Conservation (phyloP, 2,797 vertebrate species). For the Eremophila alpestris region DNA sequence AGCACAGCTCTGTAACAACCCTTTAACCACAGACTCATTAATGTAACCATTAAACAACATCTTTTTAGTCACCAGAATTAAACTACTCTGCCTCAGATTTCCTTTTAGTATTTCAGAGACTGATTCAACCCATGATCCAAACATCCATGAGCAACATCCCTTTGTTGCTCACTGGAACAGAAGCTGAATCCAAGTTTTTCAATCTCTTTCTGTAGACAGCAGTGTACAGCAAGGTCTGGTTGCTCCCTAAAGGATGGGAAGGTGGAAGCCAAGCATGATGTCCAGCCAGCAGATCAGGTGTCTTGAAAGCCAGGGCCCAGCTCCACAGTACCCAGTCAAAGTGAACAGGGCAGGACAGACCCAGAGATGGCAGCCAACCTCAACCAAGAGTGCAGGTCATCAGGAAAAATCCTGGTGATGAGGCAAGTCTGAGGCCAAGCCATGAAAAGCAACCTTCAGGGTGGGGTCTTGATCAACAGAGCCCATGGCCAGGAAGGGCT, state of each 20-base stretch:
- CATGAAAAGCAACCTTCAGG: neutral
- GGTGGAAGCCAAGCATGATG: neutral
- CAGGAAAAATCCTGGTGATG: neutral
- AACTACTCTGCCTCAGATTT: neutral
- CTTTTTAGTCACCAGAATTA: neutral
- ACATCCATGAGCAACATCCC: neutral
- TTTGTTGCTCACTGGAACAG: neutral
- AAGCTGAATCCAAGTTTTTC: neutral
- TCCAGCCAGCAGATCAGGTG: neutral
- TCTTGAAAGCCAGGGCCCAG: neutral
- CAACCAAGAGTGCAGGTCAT: neutral
- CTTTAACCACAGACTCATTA: neutral
- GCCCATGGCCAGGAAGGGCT: neutral
- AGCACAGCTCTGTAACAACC: neutral
- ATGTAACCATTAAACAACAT: neutral
- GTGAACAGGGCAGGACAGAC: neutral
- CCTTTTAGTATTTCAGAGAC: neutral
- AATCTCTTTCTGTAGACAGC: neutral
- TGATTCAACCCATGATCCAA: neutral
- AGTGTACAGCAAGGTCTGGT: neutral
- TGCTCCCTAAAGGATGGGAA: neutral
- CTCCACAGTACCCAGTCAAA: neutral
- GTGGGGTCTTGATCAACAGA: neutral
- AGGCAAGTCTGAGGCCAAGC: neutral
- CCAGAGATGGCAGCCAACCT: neutral